phyloP scores from a whole-genome alignment of 2,888 invertebrate species.

The Magallana nippona region DNA sequence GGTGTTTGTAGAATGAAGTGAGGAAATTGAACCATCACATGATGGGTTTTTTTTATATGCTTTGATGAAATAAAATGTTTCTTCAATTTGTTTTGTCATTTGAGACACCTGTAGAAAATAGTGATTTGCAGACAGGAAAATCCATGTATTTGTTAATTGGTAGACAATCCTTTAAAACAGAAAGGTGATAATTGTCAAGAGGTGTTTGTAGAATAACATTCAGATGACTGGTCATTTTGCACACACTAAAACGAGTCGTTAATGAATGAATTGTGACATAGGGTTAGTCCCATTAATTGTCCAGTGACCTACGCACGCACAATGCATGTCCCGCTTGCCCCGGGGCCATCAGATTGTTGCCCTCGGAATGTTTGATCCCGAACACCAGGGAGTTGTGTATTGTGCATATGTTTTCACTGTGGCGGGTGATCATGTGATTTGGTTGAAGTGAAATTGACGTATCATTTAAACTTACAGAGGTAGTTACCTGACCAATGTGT shows the following conservation, averaged over 20 bases:
- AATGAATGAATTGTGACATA: conserved; percentile 31
- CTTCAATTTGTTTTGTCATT: no score
- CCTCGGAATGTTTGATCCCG: conserved; percentile 27
- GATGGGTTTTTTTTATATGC: no score
- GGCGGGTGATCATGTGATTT: conserved; percentile 8
- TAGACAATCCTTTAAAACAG: conserved; percentile 2
- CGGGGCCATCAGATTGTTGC: conserved; percentile 12
- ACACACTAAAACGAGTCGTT: conserved; percentile 21
- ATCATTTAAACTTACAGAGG: conserved; percentile 25
- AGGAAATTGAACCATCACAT: no score
- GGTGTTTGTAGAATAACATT: conserved; percentile 24
- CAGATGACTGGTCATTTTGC: conserved; percentile 24
- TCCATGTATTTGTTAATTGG: background rate
- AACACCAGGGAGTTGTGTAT: conserved; percentile 8
- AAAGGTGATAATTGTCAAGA: background rate
- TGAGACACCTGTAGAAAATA: no score
- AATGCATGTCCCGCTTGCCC: conserved; percentile 28
- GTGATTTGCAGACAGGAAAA: background rate
- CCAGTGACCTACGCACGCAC: conserved; percentile 17
- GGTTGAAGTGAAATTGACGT: conserved; percentile 23
- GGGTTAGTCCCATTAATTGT: conserved; percentile 21
- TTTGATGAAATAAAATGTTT: no score
- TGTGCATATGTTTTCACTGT: conserved; percentile 1
- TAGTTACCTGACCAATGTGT: conserved; percentile 31
- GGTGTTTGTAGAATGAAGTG: no score